Evolutionary conservation across 2,113 vertebrate genomes (phyloP).

Genomic region (Rhea americana): DNA sequence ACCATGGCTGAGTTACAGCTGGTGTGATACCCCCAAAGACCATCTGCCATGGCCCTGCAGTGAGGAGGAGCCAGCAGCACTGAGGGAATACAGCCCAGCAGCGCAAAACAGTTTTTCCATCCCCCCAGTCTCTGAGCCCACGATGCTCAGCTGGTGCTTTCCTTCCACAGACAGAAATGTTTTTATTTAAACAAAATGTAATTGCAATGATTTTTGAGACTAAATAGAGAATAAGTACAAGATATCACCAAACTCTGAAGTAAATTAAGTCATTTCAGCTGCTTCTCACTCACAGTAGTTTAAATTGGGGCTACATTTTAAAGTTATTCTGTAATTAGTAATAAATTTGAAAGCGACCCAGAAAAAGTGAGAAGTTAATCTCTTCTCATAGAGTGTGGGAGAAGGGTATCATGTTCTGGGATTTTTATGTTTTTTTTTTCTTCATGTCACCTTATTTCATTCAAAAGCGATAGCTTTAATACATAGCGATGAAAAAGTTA

Average conservation of each 20-base stretch:
- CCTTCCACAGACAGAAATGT: neutral
- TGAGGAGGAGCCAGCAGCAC: neutral
- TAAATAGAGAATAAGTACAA: neutral
- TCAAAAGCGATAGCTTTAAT: slow-evolving; percentile 49
- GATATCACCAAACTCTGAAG: neutral
- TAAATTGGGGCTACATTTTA: slow-evolving; percentile 27
- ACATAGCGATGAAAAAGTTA: slow-evolving; percentile 33
- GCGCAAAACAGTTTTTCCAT: neutral
- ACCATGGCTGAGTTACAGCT: neutral
- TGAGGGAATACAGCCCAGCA: neutral
- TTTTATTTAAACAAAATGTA: neutral
- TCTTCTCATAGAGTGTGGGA: slow-evolving; percentile 10
- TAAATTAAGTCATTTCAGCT: slow-evolving; percentile 42
- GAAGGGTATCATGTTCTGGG: slow-evolving; percentile 10
- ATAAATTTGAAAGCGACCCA: slow-evolving; percentile 40
- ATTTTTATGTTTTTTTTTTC: slow-evolving; percentile 19
- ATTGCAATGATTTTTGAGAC: neutral
- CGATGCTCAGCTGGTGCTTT: neutral
- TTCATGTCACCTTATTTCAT: slow-evolving; percentile 46
- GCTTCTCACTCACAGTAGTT: neutral
- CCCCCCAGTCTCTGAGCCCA: fast-evolving
- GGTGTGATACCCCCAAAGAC: neutral
- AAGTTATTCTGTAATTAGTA: slow-evolving; percentile 50
- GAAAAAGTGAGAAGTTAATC: slow-evolving; percentile 51
- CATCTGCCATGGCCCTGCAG: neutral